A percentile compares a stretch with the other conserved stretches of the same genome.
Conservation (phyloP, 2,113 vertebrate genomes). For the Furnarius figulus region DNA sequence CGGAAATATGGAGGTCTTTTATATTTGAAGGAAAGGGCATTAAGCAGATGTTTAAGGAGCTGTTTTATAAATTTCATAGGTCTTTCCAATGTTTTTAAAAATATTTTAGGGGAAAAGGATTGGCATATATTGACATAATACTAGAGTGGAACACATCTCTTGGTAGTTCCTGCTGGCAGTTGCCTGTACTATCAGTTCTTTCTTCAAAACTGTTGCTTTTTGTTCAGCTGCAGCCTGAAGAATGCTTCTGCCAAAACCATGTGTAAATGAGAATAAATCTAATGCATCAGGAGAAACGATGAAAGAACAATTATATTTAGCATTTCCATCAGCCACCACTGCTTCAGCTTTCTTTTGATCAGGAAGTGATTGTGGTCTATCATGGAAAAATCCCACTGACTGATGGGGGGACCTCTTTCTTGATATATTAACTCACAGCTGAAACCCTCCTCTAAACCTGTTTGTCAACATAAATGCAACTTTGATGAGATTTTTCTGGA, state of each 20-base stretch:
- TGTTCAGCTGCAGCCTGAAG: constrained; percentile 18
- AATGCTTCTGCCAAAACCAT: constrained; percentile 3
- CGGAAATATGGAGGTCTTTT: constrained; percentile 1
- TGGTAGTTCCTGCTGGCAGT: background rate
- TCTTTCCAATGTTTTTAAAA: constrained; percentile 58
- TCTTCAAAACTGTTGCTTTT: constrained; percentile 5
- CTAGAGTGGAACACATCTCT: background rate
- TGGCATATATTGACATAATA: constrained; percentile 4
- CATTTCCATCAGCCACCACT: background rate
- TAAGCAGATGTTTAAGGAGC: constrained; percentile 65
- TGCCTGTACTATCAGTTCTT: background rate
- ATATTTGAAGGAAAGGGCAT: constrained; percentile 51
- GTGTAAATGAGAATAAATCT: background rate
- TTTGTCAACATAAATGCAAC: background rate
- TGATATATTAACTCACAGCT: background rate
- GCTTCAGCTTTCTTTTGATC: background rate
- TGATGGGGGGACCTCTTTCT: background rate
- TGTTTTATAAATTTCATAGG: constrained; percentile 57
- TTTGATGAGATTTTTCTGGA: background rate
- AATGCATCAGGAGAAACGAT: background rate
- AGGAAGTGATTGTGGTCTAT: background rate
- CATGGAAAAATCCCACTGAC: background rate
- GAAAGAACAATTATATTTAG: background rate
- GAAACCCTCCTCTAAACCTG: background rate
- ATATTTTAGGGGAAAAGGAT: constrained; percentile 38